These are phyloP conservation scores for Tetrao urogallus DNA, from an alignment of 2,113 vertebrate genomes.

Conservation along the genomic window DNA sequence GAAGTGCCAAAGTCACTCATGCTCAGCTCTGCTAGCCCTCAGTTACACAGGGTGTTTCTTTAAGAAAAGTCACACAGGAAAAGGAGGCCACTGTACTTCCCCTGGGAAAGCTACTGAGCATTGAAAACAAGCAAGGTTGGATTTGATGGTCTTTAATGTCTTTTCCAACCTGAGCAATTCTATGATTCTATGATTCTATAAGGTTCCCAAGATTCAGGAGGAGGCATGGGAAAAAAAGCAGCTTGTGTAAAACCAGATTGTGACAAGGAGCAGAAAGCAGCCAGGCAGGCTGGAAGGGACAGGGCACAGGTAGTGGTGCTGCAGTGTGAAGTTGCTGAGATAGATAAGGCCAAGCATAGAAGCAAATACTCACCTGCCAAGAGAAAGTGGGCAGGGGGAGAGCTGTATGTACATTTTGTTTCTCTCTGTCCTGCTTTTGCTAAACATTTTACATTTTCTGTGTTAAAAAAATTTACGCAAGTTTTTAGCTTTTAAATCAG, in stretches of 20 bases:
- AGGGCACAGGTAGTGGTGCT: neutral
- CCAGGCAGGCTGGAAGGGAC: neutral
- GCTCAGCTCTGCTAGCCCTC: neutral
- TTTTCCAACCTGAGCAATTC: too few species aligned
- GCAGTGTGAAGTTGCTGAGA: neutral
- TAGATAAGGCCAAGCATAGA: neutral
- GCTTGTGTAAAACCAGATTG: neutral
- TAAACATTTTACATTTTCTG: neutral
- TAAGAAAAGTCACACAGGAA: neutral
- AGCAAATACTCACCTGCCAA: neutral
- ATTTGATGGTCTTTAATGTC: too few species aligned
- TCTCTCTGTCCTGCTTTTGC: neutral
- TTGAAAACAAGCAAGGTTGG: neutral
- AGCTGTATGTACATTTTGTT: neutral
- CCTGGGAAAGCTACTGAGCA: neutral
- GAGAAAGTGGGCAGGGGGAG: neutral
- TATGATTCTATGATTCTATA: too few species aligned
- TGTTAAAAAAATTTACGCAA: neutral
- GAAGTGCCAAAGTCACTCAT: fast-evolving
- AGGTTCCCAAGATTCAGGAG: fast-evolving
- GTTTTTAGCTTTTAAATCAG: neutral
- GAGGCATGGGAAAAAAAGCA: fast-evolving
- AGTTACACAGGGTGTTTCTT: neutral
- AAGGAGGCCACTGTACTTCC: neutral
- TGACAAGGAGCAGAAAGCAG: neutral